Conservation (phyloP, 2,888 invertebrate species). For the Coelinius sp. region DNA sequence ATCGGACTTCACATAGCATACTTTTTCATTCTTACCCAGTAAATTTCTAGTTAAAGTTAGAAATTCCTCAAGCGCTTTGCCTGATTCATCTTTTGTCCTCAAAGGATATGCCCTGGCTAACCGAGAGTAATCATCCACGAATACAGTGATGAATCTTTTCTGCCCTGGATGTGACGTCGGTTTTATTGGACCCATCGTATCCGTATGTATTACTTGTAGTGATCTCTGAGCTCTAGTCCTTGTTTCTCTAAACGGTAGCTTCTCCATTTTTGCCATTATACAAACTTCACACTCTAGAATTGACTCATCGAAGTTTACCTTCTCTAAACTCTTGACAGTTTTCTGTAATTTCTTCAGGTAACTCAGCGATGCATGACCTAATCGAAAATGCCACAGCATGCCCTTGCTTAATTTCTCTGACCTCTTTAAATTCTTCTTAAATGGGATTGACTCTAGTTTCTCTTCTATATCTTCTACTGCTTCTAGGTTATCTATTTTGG, state of each 20-base stretch:
- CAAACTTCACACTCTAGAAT: slow-evolving; percentile 50
- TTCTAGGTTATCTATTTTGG: slow-evolving; percentile 31
- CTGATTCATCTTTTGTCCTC: slow-evolving; percentile 50
- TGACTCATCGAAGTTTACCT: slow-evolving; percentile 49
- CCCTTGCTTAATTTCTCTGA: slow-evolving; percentile 27
- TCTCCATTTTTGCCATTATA: slow-evolving; percentile 49
- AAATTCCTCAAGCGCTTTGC: slow-evolving; percentile 46
- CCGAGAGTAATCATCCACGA: slow-evolving; percentile 47
- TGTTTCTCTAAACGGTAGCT: slow-evolving; percentile 42
- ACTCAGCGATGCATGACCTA: slow-evolving; percentile 47
- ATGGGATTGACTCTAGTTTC: no score
- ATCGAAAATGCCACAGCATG: slow-evolving; percentile 45
- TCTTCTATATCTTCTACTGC: slow-evolving; percentile 16
- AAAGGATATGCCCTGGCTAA: slow-evolving; percentile 44
- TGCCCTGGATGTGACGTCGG: slow-evolving; percentile 30
- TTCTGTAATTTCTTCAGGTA: slow-evolving; percentile 50
- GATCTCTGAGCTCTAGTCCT: slow-evolving; percentile 38
- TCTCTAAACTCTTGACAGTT: slow-evolving; percentile 39
- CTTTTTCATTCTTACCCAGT: slow-evolving; percentile 43
- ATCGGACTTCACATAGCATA: slow-evolving; percentile 41
- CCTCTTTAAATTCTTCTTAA: not conserved
- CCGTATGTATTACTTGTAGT: slow-evolving; percentile 44
- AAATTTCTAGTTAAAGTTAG: slow-evolving; percentile 46
- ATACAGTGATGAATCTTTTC: slow-evolving; percentile 43
- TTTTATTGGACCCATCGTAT: slow-evolving; percentile 49